phyloP scores from a whole-genome alignment of 2,113 vertebrate genomes.

The Elephantulus edwardii region DNA sequence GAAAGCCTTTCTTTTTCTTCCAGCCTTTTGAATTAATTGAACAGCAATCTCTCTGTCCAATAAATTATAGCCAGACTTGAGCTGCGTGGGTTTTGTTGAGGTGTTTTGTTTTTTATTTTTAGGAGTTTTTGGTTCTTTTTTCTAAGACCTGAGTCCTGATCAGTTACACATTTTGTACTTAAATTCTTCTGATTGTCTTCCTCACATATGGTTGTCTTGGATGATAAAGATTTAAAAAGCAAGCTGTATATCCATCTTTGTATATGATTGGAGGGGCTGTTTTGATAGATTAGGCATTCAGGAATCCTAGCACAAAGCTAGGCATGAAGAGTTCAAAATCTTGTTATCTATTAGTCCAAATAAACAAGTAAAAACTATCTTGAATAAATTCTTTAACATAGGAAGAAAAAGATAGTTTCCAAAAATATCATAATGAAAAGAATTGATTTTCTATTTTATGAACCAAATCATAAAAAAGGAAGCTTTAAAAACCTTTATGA shows the following conservation, averaged over 20 bases:
- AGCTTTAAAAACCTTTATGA: background rate
- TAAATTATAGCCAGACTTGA: background rate
- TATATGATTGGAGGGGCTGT: background rate
- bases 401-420: background rate
- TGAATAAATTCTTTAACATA: background rate
- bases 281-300: background rate
- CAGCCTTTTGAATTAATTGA: background rate
- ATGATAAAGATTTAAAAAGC: background rate
- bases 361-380: background rate
- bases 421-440: conserved; percentile 1
- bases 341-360: background rate
- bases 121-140: too few relatives aligned
- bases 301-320: background rate
- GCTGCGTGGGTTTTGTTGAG: too few relatives aligned
- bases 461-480: background rate
- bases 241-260: background rate
- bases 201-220: background rate
- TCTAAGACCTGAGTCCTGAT: background rate
- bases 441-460: background rate
- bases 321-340: background rate
- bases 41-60: background rate
- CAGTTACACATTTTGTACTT: background rate
- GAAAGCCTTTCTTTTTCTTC: background rate
- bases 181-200: background rate
- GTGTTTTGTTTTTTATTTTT: too few relatives aligned